Evolutionary conservation across 2,113 vertebrate species (phyloP).

Genomic region (Micronycteris hirsuta): DNA sequence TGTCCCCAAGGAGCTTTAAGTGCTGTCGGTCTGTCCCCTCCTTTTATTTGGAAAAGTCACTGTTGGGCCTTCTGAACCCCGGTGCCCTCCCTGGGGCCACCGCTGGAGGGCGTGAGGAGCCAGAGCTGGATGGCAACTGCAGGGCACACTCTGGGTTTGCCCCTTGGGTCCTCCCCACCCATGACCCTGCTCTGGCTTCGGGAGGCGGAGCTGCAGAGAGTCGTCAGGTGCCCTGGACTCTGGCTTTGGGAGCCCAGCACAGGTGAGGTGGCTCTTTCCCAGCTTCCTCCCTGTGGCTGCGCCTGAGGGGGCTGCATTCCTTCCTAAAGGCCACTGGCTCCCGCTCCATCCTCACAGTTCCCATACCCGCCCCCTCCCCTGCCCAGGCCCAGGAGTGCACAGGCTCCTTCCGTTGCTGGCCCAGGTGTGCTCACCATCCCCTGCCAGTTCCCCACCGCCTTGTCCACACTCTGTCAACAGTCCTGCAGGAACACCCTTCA

Average conservation of each 20-base stretch:
- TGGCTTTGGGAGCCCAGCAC: background rate
- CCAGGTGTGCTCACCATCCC: background rate
- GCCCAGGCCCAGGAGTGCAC: background rate
- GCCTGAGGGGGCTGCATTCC: background rate
- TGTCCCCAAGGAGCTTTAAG: background rate
- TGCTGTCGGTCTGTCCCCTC: background rate
- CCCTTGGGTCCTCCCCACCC: fast-evolving
- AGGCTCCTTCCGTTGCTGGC: background rate
- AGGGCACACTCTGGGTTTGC: fast-evolving
- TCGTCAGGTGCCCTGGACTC: background rate
- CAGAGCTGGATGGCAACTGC: fast-evolving
- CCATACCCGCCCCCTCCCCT: background rate
- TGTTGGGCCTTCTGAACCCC: background rate
- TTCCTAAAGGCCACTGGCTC: background rate
- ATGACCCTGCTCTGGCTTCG: background rate
- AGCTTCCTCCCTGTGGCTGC: background rate
- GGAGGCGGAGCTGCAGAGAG: background rate
- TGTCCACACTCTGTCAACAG: background rate
- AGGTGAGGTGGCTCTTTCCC: background rate
- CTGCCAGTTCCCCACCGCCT: background rate
- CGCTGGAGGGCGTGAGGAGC: background rate
- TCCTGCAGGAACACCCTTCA: background rate
- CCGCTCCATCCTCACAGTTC: no score
- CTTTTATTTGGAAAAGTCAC: background rate
- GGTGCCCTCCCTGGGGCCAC: background rate